Evolutionary conservation across 1,140 invertebrate species (phyloP), one percentile per base, ranked within the genome.

Genomic region (Leptopilina clavipes): DNA sequence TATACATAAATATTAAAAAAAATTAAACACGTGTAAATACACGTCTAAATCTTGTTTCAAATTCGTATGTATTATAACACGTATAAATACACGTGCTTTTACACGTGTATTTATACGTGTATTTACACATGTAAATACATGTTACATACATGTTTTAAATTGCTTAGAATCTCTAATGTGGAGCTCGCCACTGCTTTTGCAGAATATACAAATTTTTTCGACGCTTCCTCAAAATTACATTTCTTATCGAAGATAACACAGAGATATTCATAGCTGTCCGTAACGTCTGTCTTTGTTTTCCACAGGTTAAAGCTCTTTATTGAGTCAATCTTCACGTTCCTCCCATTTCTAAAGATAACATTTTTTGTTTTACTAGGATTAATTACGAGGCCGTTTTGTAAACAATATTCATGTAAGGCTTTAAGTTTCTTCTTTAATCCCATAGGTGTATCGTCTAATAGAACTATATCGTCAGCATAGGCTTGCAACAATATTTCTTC

Each of bases 401-500:
- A 10, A 25, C 79, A 82, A 56, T 80, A 80, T 1, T 40, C 3
- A n/a, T 37, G 3, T 11, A 83, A 44, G 0, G 72, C 76, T 5
- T 77, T 48, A 1, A 82, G 18, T 70, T 82, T 81, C 3, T 43
- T 3, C 17, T 77, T 79, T 9, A 80, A 11, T 11, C 78, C 73
- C 5, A 77, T 3, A 0, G 70, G 10, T n/a, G 74, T 25, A 6
- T 79, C 45, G 3, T 77, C 22, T 11, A 77, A 54, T 9, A 82
- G 3, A 8, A 76, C 56, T 1, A 81, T 3, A 17, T 82, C 77
- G 37, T 82, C 79, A 0, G 81, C 79, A 19, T 22, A 59, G 18
- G 54, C 54, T 22, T 79, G 78, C 1, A 83, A n/a, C 1, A 81
- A 8, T 5, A 81, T n/a, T n/a, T 81, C 77, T 1, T 79, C 77